Conservation (phyloP, 2,888 invertebrate genomes). For the Ophion obscuratus region DNA sequence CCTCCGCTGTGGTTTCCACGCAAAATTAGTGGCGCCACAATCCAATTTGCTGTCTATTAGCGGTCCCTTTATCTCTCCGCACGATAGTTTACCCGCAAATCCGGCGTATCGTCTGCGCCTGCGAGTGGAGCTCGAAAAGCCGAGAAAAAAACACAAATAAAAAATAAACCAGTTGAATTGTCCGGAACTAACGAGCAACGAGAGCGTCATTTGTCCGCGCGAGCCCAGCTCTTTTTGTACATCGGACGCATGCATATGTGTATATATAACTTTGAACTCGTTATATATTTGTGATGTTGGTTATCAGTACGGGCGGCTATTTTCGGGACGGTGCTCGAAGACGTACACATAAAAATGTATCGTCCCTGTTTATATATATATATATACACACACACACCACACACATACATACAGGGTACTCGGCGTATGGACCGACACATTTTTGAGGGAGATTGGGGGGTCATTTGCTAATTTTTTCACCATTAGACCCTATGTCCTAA, state of each 20-base stretch:
- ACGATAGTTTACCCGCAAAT: constrained; percentile 53
- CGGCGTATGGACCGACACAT: too few species aligned
- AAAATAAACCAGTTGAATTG: constrained; percentile 72
- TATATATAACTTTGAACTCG: not conserved
- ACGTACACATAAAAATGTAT: too few species aligned
- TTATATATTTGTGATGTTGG: not conserved
- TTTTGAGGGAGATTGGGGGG: too few species aligned
- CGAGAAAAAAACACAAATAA: constrained; percentile 59
- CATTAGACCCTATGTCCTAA: too few species aligned
- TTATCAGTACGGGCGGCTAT: too few species aligned
- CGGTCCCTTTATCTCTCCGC: constrained; percentile 59
- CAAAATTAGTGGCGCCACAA: constrained; percentile 39
- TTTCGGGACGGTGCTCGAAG: too few species aligned
- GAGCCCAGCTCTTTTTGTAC: constrained; percentile 26
- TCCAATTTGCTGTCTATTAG: constrained; percentile 65
- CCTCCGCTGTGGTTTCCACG: constrained; percentile 23
- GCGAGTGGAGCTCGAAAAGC: constrained; percentile 21
- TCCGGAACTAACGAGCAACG: constrained; percentile 78
- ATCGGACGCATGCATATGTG: not conserved
- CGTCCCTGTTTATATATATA: too few species aligned
- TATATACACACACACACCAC: too few species aligned
- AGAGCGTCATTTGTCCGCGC: constrained; percentile 63
- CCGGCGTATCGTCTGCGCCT: constrained; percentile 34
- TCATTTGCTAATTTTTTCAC: too few species aligned
- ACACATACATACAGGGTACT: too few species aligned